These are phyloP conservation scores for Actinia tenebrosa DNA, from an alignment of 64 coral and sea anemone genomes.

Conservation along the genomic window DNA sequence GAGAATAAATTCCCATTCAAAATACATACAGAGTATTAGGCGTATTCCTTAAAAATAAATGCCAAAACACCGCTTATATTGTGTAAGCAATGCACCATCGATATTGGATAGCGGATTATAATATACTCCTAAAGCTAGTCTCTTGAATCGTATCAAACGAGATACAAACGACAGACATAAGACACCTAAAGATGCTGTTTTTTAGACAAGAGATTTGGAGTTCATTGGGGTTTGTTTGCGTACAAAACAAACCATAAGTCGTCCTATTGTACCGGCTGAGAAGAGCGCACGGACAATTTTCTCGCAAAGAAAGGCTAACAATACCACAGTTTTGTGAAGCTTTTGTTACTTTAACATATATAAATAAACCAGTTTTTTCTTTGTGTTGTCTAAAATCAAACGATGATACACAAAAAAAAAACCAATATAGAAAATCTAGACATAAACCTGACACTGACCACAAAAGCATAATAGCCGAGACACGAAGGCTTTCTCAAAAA, in stretches of 20 bases:
- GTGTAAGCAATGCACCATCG: not conserved
- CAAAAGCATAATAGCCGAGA: not conserved
- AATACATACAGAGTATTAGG: no score
- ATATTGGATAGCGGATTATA: not conserved
- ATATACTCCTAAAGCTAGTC: not conserved
- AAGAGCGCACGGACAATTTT: not conserved
- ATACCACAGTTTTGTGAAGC: not conserved
- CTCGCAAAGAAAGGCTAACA: not conserved
- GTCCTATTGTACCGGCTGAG: not conserved
- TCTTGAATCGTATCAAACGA: slow-evolving; percentile 1
- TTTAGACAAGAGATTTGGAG: not conserved
- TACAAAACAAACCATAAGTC: not conserved
- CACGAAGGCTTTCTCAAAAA: not conserved
- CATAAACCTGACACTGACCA: not conserved
- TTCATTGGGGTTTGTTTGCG: not conserved
- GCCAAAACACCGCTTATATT: not conserved
- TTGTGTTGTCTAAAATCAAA: not conserved
- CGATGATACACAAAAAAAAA: not conserved
- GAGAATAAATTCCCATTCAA: no score
- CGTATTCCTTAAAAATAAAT: not conserved
- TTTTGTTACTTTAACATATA: not conserved
- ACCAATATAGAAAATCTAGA: not conserved
- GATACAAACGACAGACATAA: not conserved
- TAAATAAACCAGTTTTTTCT: not conserved
- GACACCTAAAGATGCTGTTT: not conserved